These are phyloP conservation scores for Spilarctia lutea DNA, from an alignment of 2,888 invertebrate species.

Conservation along the genomic window DNA sequence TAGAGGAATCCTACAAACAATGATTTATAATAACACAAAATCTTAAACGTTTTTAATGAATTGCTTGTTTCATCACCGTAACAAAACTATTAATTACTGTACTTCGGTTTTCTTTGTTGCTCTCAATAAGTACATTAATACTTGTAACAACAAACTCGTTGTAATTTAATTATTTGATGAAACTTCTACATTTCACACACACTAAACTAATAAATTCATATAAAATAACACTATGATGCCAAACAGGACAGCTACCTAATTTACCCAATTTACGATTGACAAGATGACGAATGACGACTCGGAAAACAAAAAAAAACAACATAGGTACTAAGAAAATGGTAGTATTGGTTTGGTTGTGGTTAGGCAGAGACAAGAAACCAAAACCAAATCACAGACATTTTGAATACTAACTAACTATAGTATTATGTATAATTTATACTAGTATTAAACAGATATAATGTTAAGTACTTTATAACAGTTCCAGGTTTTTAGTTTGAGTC, in stretches of 20 bases:
- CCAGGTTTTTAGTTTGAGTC: background rate
- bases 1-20: slow-evolving; percentile 4
- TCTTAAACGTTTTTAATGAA: slow-evolving; percentile 35
- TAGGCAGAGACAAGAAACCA: background rate
- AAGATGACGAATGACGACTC: slow-evolving; percentile 3
- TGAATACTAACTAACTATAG: background rate
- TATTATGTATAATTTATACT: background rate
- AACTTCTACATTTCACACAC: background rate
- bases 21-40: slow-evolving; percentile 44
- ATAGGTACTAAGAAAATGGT: too few species aligned
- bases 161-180: background rate
- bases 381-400: background rate
- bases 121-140: background rate
- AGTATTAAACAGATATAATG: background rate
- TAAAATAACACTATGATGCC: background rate
- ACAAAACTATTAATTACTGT: slow-evolving; percentile 15
- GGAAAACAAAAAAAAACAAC: background rate
- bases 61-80: slow-evolving; percentile 34
- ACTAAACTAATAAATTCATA: background rate
- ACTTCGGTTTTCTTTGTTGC: slow-evolving; percentile 11
- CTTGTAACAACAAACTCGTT: background rate
- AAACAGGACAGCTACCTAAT: background rate
- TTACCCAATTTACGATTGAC: background rate
- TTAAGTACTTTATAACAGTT: background rate
- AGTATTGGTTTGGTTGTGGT: background rate